These are phyloP conservation scores for Spicauda simplicius DNA, from an alignment of 2,888 invertebrate genomes.

Conservation along the genomic window DNA sequence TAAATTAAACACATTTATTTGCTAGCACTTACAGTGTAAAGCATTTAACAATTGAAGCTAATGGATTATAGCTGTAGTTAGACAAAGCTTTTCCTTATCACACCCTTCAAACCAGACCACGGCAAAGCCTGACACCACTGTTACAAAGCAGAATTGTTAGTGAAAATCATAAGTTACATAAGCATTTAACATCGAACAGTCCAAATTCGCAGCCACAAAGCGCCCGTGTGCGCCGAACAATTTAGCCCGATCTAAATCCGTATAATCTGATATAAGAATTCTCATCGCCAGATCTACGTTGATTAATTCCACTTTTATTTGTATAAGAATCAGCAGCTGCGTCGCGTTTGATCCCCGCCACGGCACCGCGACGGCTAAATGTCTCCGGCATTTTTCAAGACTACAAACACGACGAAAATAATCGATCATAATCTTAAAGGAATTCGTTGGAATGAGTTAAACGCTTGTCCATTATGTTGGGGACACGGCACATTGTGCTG, in stretches of 20 bases:
- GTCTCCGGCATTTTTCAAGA: constrained; percentile 72
- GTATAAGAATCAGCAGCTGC: constrained; percentile 77
- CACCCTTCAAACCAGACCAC: no score
- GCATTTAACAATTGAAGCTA: no score
- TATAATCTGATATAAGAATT: constrained; percentile 43
- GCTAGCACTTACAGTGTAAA: no score
- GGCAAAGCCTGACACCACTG: no score
- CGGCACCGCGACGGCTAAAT: constrained; percentile 73
- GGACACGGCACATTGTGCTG: constrained; percentile 5
- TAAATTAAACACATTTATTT: no score
- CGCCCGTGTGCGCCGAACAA: constrained; percentile 29
- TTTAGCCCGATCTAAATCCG: constrained; percentile 37
- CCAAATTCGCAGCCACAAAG: constrained; percentile 1
- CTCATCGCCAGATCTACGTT: constrained; percentile 69
- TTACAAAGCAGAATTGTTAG: no score
- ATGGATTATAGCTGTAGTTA: no score
- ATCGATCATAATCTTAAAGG: constrained; percentile 77
- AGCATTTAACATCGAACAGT: background rate
- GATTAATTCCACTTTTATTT: constrained; percentile 83
- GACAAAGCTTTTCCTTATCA: no score
- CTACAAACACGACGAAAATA: constrained; percentile 76
- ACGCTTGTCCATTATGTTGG: constrained; percentile 20
- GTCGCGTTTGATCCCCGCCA: constrained; percentile 79
- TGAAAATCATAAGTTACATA: no score
- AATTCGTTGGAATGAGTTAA: constrained; percentile 54